Conservation (phyloP, 1,140 invertebrate species). For the Acarapis woodi region DNA sequence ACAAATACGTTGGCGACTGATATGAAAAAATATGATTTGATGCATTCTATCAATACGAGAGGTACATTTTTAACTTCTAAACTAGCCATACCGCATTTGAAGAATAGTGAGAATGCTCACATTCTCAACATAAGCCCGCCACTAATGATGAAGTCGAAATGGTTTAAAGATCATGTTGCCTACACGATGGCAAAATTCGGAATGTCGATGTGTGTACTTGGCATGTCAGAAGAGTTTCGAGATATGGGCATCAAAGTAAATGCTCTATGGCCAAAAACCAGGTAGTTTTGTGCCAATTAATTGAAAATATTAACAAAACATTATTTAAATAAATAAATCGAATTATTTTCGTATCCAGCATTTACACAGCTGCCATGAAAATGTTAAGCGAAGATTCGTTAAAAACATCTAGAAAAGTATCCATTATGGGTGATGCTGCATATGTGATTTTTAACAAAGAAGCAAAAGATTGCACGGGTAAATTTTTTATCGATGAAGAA, state of each 20-base stretch:
- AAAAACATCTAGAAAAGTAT: slow-evolving; percentile 40
- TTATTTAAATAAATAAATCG: too few relatives aligned
- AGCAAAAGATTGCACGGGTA: slow-evolving; percentile 43
- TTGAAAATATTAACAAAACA: slow-evolving; percentile 3
- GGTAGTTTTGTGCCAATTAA: too few relatives aligned
- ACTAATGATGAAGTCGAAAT: slow-evolving; percentile 53
- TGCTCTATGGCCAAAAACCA: slow-evolving; percentile 81
- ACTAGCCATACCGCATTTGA: slow-evolving; percentile 58
- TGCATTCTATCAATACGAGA: slow-evolving; percentile 66
- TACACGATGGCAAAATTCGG: slow-evolving; percentile 98
- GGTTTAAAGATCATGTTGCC: slow-evolving; percentile 77
- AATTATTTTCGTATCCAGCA: too few relatives aligned
- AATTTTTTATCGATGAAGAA: slow-evolving; percentile 83
- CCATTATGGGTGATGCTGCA: slow-evolving; percentile 83
- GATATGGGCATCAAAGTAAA: slow-evolving; percentile 65
- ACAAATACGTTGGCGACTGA: slow-evolving; percentile 42
- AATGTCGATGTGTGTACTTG: slow-evolving; percentile 94
- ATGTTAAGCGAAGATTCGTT: slow-evolving; percentile 40
- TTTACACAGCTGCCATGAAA: slow-evolving; percentile 81
- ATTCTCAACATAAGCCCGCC: slow-evolving; percentile 89
- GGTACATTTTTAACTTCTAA: slow-evolving; percentile 83
- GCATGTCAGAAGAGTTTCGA: slow-evolving; percentile 76
- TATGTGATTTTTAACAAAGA: slow-evolving; percentile 59
- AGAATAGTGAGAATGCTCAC: slow-evolving; percentile 66
- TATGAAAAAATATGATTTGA: slow-evolving; percentile 85